phyloP scores from a whole-genome alignment of 2,888 invertebrate species.

The Leucania comma region DNA sequence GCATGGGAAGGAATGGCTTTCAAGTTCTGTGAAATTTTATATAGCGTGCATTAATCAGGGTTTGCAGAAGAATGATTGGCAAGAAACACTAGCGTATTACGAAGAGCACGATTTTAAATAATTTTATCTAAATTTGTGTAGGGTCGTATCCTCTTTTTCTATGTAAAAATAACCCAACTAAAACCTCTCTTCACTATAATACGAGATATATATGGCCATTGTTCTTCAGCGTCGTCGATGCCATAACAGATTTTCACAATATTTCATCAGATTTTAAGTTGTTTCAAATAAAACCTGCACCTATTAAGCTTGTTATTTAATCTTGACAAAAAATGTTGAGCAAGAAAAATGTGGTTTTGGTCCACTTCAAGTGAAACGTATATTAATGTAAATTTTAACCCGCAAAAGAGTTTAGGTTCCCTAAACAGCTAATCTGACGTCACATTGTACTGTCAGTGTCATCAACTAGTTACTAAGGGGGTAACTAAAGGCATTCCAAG shows the following conservation, averaged over 20 bases:
- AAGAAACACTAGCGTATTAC: slow-evolving; percentile 2
- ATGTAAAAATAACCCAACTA: too few relatives aligned
- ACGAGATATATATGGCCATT: too few relatives aligned
- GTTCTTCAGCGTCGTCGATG: neutral
- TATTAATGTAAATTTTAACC: neutral
- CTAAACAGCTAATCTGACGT: neutral
- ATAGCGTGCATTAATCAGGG: slow-evolving; percentile 33
- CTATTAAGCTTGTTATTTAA: neutral
- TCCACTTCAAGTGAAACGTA: neutral
- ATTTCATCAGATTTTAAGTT: slow-evolving; percentile 17
- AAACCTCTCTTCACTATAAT: neutral
- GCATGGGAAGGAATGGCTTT: slow-evolving; percentile 48
- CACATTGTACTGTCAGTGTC: neutral
- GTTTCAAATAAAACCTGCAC: neutral
- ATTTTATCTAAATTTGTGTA: neutral
- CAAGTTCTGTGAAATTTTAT: slow-evolving; percentile 41
- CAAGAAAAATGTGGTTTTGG: neutral
- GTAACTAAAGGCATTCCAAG: too few relatives aligned
- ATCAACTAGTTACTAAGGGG: too few relatives aligned
- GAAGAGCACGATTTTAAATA: slow-evolving; percentile 9
- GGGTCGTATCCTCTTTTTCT: too few relatives aligned
- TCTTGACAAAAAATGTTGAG: neutral
- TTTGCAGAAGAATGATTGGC: slow-evolving; percentile 29
- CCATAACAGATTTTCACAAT: slow-evolving; percentile 1
- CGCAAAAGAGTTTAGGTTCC: neutral